phyloP scores from a whole-genome alignment of 2,113 vertebrate species.

The Nyctibius bracteatus region DNA sequence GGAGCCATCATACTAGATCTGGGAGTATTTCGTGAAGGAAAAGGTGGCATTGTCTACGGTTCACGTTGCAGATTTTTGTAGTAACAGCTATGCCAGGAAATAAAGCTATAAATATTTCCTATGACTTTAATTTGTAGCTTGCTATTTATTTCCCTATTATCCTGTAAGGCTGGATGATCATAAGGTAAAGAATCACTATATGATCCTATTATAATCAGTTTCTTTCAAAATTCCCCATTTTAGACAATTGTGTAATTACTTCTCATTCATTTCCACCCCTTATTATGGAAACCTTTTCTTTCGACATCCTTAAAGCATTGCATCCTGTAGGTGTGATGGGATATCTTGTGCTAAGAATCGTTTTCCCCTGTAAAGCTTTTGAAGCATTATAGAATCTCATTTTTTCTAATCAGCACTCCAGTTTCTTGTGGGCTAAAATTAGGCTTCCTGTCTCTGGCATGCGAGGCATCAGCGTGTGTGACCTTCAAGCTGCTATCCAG shows the following conservation, averaged over 20 bases:
- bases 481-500: constrained; percentile 66
- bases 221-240: constrained; percentile 16
- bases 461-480: constrained; percentile 37
- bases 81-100: background rate
- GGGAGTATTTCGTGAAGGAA: background rate
- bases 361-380: constrained; percentile 52
- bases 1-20: background rate
- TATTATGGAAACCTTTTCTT: constrained; percentile 31
- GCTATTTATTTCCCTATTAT: constrained; percentile 10
- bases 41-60: background rate
- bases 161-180: background rate
- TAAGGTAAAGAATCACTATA: background rate
- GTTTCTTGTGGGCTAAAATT: constrained; percentile 58
- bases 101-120: background rate
- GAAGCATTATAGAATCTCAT: constrained; percentile 50
- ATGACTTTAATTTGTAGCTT: background rate
- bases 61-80: background rate
- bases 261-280: constrained; percentile 30
- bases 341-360: constrained; percentile 41
- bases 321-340: constrained; percentile 13
- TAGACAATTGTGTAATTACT: constrained; percentile 43
- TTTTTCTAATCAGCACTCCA: constrained; percentile 62
- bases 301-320: constrained; percentile 1
- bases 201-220: constrained; percentile 22
- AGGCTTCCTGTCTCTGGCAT: constrained; percentile 60